Evolutionary conservation across 2,888 invertebrate species (phyloP).

Genomic region (Rhagium mordax): DNA sequence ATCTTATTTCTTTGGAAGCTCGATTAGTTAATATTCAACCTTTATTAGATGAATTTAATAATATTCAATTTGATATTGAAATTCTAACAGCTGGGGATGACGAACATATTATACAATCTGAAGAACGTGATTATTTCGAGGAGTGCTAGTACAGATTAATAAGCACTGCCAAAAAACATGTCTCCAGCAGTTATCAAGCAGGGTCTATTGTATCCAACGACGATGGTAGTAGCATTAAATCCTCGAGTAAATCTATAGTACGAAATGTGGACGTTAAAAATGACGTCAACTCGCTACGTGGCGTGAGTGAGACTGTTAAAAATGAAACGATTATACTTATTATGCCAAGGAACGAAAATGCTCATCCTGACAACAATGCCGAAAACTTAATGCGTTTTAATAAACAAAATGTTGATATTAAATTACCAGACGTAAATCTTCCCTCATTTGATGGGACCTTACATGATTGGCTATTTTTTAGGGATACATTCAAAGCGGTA

Average conservation of each 20-base stretch:
- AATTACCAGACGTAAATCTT: constrained; percentile 21
- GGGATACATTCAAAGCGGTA: constrained; percentile 4
- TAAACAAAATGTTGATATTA: neutral
- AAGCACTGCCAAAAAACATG: neutral
- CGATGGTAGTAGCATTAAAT: neutral
- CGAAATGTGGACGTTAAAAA: neutral
- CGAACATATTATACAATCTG: neutral
- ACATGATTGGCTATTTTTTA: constrained; percentile 7
- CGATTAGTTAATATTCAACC: constrained; percentile 9
- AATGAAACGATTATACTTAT: neutral
- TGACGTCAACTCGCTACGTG: neutral
- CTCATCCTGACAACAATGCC: neutral
- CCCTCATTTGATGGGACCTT: constrained; percentile 19
- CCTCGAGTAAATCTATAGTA: neutral
- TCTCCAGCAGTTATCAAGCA: neutral
- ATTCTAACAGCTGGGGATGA: neutral
- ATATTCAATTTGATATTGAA: constrained; percentile 32
- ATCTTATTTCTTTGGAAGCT: neutral
- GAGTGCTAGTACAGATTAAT: neutral
- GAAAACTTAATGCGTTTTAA: neutral
- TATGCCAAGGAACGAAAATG: neutral
- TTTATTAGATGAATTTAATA: constrained; percentile 22
- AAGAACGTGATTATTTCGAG: neutral
- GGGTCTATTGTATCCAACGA: neutral
- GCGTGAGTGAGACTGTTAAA: neutral